Base-by-base conservation (phyloP, 2,113 vertebrate species). In the Podarcis raffonei region DNA sequence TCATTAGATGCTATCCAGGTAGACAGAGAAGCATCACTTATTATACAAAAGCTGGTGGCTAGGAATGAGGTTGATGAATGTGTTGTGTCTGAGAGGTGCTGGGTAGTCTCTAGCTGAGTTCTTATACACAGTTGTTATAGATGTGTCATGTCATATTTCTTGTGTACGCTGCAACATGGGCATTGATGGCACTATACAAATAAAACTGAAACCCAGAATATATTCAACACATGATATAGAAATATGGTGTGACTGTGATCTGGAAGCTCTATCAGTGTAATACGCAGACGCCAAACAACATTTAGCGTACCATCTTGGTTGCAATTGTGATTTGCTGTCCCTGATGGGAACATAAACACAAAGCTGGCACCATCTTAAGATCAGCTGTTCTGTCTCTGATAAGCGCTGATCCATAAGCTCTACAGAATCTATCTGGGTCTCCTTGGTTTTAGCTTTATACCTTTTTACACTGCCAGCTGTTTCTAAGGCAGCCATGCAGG, bases 381-480 rank as follows among this genome's bases (percentile, higher is more conserved):
- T 85, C 85, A 66, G 16, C 53, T 37, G 48, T 74, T 89, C 11
- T 13, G 32, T 35, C n/a, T 18, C 6, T 79, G 6, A 25, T 71
- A 89, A 53, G 25, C 48, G 13, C 11, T 37, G 71, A 53, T 32
- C 32, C 59, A 62, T 4, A 15, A 88, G 83, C 25, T 82, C n/a
- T 62, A 62, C 0, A 1, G 62, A 39, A 0, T 0, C 0, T 1
- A 12, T 74, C 48, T 74, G 42, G 76, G 37, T n/a, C 78, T 62
- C 39, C 78, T 88, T 59, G 53, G 75, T 48, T 69, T 86, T 57
- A 82, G 84, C 78, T 90, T 86, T 81, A 76, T 57, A 78, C 62
- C 79, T 39, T 2, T 82, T 86, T 86, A 77, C 25, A 82, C 15
- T 66, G 59, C 59, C 42, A 77, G 72, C 48, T 48, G 76, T 81